These are phyloP conservation scores for Megamerina dolium DNA, from an alignment of 2,888 invertebrate genomes.

Conservation along the genomic window DNA sequence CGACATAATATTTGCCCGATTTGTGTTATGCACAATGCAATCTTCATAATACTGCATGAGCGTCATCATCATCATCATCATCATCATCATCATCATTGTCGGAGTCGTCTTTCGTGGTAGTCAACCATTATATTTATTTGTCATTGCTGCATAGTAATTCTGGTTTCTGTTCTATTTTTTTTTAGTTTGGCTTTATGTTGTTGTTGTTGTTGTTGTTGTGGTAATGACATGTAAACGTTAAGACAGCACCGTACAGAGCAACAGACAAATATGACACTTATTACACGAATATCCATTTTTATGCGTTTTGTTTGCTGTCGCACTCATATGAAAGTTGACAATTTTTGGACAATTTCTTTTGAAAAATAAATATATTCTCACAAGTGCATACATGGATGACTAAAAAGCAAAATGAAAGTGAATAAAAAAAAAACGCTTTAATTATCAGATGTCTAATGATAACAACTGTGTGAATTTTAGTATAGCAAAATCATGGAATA, in stretches of 20 bases:
- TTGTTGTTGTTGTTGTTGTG: not conserved
- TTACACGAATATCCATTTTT: slow-evolving; percentile 27
- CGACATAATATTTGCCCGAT: not conserved
- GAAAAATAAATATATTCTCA: not conserved
- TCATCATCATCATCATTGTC: no score
- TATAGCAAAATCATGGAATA: no score
- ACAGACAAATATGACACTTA: slow-evolving; percentile 30
- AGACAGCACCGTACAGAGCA: not conserved
- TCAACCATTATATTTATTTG: no score
- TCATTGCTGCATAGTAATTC: not conserved
- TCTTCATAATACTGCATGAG: slow-evolving; percentile 28
- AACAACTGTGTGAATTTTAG: no score
- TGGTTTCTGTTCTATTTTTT: not conserved
- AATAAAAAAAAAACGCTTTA: no score
- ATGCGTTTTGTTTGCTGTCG: not conserved
- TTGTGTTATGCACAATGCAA: not conserved
- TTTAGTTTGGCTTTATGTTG: not conserved
- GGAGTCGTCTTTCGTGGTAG: no score
- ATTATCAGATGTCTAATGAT: no score
- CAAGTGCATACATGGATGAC: not conserved
- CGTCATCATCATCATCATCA: no score
- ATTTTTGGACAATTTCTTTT: not conserved
- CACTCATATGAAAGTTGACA: slow-evolving; percentile 1
- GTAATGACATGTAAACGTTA: not conserved
- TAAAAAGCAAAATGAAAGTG: not conserved